Base-by-base conservation (phyloP, 2,797 vertebrate species). In the Eulemur mongoz region DNA sequence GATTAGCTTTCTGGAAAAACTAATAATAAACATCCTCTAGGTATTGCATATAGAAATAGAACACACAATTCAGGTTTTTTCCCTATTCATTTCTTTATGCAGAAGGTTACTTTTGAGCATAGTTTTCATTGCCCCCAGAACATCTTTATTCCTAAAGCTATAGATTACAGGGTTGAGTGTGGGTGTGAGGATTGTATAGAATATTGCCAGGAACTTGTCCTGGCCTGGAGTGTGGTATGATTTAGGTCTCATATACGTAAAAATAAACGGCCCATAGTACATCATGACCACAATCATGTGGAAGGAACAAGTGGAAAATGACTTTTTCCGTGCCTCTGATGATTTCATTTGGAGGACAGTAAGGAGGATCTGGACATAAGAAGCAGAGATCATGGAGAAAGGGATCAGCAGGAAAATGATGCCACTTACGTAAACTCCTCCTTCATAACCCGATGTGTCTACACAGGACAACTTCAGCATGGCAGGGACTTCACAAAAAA, bases 401-500 rank as follows among this genome's bases (percentile, higher is more conserved):
- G 91, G 94, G 13, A 91, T 15, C 5, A 97, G 4, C 0, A 97
- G 65, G 20, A 97, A 93, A 18, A 94, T 50, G 5, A 94, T 30
- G 0, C 70, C 92, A 48, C 95, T 96, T 8, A 91, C 18, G 38
- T 93, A 45, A 43, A 61, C 48, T 32, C 59, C 65, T 54, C 0
- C 1, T 18, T 97, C 95, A 40, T 92, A 93, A 27, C 0, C 22
- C 40, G 92, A 84, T 25, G 93, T 96, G 73, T 97, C 94, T 32
- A 54, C 30, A 67, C 94, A 97, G 22, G 97, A 96, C 52, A 96
- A 43, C 7, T 95, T 96, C n/a, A 97, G 27, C 54, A 97, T 61
- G 11, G 96, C 78, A 5, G 93, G 95, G 5, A 96, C 3, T 72
- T 98, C 96, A 72, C 93, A 98, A 61, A 97, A 97, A 70, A 83